Percentiles rank a stretch among this genome's conserved stretches.
Evolutionary conservation across 2,888 invertebrate species (phyloP).

Genomic region (Eristalinus aeneus): DNA sequence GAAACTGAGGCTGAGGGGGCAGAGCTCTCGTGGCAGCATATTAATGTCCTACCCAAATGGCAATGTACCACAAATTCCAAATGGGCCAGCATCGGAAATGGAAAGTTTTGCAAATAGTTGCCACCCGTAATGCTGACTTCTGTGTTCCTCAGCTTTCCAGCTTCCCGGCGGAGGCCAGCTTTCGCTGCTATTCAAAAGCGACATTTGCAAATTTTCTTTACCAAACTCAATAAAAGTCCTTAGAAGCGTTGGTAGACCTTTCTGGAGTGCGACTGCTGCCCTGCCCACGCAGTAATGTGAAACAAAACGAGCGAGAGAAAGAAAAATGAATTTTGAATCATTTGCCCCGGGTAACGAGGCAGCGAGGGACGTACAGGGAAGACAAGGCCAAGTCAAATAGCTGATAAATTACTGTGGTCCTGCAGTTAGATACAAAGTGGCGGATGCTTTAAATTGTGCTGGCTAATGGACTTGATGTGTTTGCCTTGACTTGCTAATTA

Average conservation of each 20-base stretch:
- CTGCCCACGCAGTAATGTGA: slow-evolving; percentile 8
- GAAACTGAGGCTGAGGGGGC: neutral
- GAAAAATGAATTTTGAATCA: slow-evolving; percentile 13
- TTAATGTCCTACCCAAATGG: slow-evolving; percentile 70
- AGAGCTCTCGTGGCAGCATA: slow-evolving; percentile 50
- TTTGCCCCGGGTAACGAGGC: neutral
- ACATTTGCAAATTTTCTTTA: slow-evolving; percentile 70
- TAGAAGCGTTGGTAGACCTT: slow-evolving; percentile 20
- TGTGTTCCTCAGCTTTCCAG: neutral
- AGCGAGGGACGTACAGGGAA: neutral
- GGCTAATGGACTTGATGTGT: slow-evolving; percentile 68
- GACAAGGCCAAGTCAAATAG: slow-evolving; percentile 41
- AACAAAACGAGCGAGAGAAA: slow-evolving; percentile 22
- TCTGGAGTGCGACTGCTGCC: neutral
- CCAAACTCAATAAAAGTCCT: slow-evolving; percentile 66
- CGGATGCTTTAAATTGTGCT: slow-evolving; percentile 60
- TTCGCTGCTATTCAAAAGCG: slow-evolving; percentile 65
- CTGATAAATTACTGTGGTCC: slow-evolving; percentile 50
- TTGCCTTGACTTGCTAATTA: slow-evolving; percentile 52
- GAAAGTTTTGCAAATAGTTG: slow-evolving; percentile 69
- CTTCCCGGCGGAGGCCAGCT: neutral
- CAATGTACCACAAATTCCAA: slow-evolving; percentile 65
- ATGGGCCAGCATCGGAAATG: slow-evolving; percentile 64
- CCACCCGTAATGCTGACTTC: slow-evolving; percentile 35
- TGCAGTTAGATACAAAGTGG: slow-evolving; percentile 38